Percentiles rank a stretch among this genome's conserved stretches.
Conservation (phyloP, 2,888 invertebrate species). For the Drosophila multiciliata region DNA sequence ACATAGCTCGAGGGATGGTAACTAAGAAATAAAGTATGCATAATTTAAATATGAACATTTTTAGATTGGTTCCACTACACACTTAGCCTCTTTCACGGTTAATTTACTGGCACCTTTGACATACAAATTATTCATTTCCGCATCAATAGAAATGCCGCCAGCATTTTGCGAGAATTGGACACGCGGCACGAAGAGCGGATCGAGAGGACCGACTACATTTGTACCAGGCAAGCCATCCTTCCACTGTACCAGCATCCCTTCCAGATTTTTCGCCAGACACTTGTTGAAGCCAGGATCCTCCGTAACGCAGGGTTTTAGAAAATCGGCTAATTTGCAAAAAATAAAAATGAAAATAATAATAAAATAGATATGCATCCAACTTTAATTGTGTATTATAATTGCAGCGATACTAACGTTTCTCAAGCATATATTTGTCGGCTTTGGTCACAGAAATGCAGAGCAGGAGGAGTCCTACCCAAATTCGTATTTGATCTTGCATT, state of each 20-base stretch:
- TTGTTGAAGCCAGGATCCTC: constrained; percentile 38
- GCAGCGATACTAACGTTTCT: constrained; percentile 52
- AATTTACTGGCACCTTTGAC: constrained; percentile 88
- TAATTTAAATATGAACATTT: constrained; percentile 31
- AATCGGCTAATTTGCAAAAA: constrained; percentile 42
- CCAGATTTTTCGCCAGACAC: constrained; percentile 52
- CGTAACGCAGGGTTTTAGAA: constrained; percentile 50
- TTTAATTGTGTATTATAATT: background rate
- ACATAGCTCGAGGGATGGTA: constrained; percentile 42
- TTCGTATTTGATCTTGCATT: constrained; percentile 39
- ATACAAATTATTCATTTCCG: constrained; percentile 88
- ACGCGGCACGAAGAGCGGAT: constrained; percentile 64
- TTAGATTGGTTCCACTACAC: constrained; percentile 44
- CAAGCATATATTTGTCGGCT: constrained; percentile 47
- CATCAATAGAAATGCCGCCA: constrained; percentile 86
- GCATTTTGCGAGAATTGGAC: constrained; percentile 54
- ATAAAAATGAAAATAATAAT: background rate
- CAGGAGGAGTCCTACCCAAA: constrained; percentile 20
- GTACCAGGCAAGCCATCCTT: constrained; percentile 69
- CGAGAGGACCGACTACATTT: constrained; percentile 55
- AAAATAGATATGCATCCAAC: background rate
- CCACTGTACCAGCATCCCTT: constrained; percentile 59
- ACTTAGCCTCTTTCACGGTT: constrained; percentile 87
- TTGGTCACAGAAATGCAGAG: constrained; percentile 5
- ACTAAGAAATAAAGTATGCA: constrained; percentile 15